Conservation (phyloP, 2,797 vertebrate species). For the Sorex maritimensis region DNA sequence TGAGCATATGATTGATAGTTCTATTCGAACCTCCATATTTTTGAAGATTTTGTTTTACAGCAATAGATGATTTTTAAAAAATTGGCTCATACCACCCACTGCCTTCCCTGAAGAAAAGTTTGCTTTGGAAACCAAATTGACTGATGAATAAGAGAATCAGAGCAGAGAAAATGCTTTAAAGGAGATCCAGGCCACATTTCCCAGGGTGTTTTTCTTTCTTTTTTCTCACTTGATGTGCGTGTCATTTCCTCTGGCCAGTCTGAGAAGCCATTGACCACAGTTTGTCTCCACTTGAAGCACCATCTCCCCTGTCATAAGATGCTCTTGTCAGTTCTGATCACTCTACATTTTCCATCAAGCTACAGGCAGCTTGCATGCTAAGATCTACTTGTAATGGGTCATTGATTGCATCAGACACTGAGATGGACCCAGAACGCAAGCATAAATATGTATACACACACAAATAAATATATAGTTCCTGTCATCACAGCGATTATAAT, state of each 20-base stretch:
- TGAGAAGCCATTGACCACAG: neutral
- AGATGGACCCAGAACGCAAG: neutral
- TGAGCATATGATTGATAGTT: neutral
- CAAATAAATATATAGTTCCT: neutral
- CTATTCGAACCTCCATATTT: conserved; percentile 13
- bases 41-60: neutral
- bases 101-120: conserved; percentile 32
- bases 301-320: neutral
- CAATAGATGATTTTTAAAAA: conserved; percentile 38
- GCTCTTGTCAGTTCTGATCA: conserved; percentile 33
- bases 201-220: neutral
- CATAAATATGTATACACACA: neutral
- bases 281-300: neutral
- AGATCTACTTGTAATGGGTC: neutral
- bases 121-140: conserved; percentile 31
- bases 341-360: neutral
- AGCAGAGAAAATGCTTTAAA: conserved; percentile 37
- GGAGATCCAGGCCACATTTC: neutral
- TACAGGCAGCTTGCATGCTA: neutral
- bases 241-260: neutral
- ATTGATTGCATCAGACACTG: neutral
- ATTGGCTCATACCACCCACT: conserved; percentile 1
- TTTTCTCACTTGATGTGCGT: neutral
- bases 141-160: conserved; percentile 49
- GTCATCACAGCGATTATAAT: neutral